Percentiles rank a stretch among this genome's conserved stretches.
Conservation (phyloP, 2,113 vertebrate species). For the Osmerus mordax region DNA sequence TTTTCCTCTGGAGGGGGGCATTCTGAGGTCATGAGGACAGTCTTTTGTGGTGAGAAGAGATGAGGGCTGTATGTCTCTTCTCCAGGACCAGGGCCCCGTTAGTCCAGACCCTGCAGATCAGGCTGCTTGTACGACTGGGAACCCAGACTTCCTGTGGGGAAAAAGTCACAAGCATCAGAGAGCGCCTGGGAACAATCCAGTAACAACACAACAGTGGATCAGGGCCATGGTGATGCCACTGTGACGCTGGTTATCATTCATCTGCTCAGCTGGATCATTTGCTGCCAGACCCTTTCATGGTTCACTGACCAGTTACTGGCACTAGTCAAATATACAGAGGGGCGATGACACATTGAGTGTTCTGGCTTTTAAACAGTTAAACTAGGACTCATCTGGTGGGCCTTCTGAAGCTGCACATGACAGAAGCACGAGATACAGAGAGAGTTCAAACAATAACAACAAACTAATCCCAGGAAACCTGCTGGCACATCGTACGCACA, state of each 20-base stretch:
- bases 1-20: neutral
- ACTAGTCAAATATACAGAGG: neutral
- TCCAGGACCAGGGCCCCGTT: conserved; percentile 35
- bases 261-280: too few relatives aligned
- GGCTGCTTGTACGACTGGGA: conserved; percentile 72
- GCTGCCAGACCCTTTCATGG: too few relatives aligned
- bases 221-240: too few relatives aligned
- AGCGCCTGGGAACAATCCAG: neutral
- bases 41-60: neutral
- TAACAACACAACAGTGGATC: neutral
- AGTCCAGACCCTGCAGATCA: conserved; percentile 73
- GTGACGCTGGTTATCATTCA: too few relatives aligned
- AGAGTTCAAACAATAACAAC: too few relatives aligned
- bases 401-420: too few relatives aligned
- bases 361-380: neutral
- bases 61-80: conserved; percentile 8
- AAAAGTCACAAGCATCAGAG: conserved; percentile 24
- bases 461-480: too few relatives aligned
- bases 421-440: too few relatives aligned
- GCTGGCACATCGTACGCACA: too few relatives aligned
- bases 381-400: neutral
- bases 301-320: neutral
- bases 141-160: conserved; percentile 61
- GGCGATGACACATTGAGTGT: neutral
- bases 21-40: neutral